phyloP scores from a whole-genome alignment of 2,113 vertebrate species.

The Phaethon lepturus region DNA sequence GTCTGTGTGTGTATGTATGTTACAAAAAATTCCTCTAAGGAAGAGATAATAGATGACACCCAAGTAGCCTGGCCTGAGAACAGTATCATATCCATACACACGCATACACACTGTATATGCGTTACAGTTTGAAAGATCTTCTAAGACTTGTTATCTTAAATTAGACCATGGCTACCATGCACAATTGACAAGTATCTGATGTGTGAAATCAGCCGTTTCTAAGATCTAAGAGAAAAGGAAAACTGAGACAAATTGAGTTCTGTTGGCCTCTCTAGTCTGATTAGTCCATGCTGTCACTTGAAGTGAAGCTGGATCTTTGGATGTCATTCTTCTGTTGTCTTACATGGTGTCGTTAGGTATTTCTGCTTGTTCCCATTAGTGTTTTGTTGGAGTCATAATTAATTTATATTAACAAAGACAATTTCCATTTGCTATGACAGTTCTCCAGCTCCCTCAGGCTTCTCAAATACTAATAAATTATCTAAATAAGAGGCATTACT shows the following conservation, averaged over 20 bases:
- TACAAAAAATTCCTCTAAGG: not conserved
- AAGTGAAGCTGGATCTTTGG: constrained; percentile 13
- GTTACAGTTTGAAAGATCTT: not conserved
- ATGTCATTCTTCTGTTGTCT: constrained; percentile 37
- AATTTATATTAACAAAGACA: constrained; percentile 59
- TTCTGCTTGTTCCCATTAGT: constrained; percentile 48
- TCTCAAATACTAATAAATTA: constrained; percentile 53
- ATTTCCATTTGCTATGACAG: constrained; percentile 48
- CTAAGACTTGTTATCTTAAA: constrained; percentile 8
- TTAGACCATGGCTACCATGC: not conserved
- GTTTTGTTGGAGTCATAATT: constrained; percentile 56
- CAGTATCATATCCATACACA: not conserved
- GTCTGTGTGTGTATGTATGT: accelerated
- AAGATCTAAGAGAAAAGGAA: constrained; percentile 46
- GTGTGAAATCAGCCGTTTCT: constrained; percentile 39
- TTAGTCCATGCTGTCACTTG: constrained; percentile 56
- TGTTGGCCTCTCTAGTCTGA: constrained; percentile 47
- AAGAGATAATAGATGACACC: not conserved
- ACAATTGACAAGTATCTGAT: constrained; percentile 37
- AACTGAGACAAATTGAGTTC: constrained; percentile 60
- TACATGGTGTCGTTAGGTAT: not conserved
- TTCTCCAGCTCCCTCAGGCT: constrained; percentile 43
- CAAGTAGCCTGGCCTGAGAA: not conserved
- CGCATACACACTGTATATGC: accelerated
- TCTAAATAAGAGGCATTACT: constrained; percentile 28